A percentile compares a stretch with the other conserved stretches of the same genome.
phyloP scores from a whole-genome alignment of 2,113 vertebrate genomes.

The Glaucomys volans region DNA sequence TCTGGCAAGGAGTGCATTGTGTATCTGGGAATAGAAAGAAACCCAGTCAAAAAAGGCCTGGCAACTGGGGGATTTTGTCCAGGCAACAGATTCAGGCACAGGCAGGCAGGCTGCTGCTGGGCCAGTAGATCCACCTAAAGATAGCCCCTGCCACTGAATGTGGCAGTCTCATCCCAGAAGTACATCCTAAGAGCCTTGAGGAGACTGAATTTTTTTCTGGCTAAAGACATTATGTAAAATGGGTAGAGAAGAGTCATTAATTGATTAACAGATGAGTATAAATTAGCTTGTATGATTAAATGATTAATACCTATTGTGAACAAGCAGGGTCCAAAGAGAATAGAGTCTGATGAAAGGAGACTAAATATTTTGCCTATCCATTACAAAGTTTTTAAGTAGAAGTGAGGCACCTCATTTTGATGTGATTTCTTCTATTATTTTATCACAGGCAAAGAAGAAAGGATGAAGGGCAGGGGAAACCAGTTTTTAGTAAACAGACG shows the following conservation, averaged over 20 bases:
- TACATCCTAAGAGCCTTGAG: not conserved
- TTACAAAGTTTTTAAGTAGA: constrained; percentile 41
- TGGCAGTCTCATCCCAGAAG: not conserved
- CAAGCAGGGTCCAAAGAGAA: constrained; percentile 54
- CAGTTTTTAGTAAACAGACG: not conserved
- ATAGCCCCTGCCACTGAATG: not conserved
- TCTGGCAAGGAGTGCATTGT: not conserved
- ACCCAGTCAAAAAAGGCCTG: not conserved
- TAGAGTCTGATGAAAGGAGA: constrained; percentile 62
- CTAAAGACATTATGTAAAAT: constrained; percentile 74
- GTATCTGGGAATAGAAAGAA: not conserved
- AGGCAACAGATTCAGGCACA: not conserved
- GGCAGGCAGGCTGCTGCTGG: not conserved
- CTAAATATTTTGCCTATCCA: constrained; percentile 62
- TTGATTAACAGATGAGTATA: constrained; percentile 77
- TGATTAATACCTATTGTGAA: constrained; percentile 81
- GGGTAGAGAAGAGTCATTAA: constrained; percentile 59
- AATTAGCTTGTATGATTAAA: constrained; percentile 73
- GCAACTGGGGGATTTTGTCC: not conserved
- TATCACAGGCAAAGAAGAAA: not conserved
- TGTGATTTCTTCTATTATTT: constrained; percentile 1
- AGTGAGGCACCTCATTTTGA: not conserved
- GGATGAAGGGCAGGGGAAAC: not conserved
- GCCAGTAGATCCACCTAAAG: not conserved
- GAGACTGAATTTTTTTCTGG: constrained; percentile 13